Evolutionary conservation across 2,888 invertebrate species (phyloP), one percentile per base, ranked within the genome.

Genomic region (Pristionchus exspectatus): DNA sequence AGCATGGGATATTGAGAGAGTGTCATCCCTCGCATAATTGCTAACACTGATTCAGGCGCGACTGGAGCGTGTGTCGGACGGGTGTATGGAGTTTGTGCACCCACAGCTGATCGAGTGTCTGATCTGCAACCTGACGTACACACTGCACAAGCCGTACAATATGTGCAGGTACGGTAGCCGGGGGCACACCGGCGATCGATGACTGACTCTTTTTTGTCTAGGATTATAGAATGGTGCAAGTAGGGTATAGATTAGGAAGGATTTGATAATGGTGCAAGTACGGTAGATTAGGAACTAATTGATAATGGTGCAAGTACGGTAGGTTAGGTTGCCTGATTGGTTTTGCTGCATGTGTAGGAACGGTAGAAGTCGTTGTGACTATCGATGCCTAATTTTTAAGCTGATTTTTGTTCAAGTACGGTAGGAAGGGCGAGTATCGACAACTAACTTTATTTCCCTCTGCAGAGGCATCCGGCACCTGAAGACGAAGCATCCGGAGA

Each of bases 51-150:
- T 50, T 30, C 90, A 94, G 92, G 93, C 94, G 14, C 92, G 95
- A 12, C 91, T 95, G 56, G 95, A 94, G 83, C 90, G 93, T 44
- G 92, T 95, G 69, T 92, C 93, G n/a, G 94, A 94, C 89, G 94
- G 94, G 27, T 95, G 94, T 81, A 95, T 95, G 95, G 94, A 94
- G 88, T 94, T 95, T 89, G 91, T 95, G 44, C 92, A 93, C 89
- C 92, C 93, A 50, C 91, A 92, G 59, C 90, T 92, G 56, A 93
- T 95, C 87, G 95, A 95, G 90, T 95, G 95, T 89, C 93, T 94
- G 72, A 90, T 95, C 33, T 95, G 95, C 90, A 91, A 92, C 59
- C 90, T 93, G 72, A 93, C 93, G 18, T 95, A 94, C 88, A 92
- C 94, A 27, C 92, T 95, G 12, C 95, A 95, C 90, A 93, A 93